These are phyloP conservation scores for Mionectes macconnelli DNA, from an alignment of 2,113 vertebrate genomes.

Conservation along the genomic window DNA sequence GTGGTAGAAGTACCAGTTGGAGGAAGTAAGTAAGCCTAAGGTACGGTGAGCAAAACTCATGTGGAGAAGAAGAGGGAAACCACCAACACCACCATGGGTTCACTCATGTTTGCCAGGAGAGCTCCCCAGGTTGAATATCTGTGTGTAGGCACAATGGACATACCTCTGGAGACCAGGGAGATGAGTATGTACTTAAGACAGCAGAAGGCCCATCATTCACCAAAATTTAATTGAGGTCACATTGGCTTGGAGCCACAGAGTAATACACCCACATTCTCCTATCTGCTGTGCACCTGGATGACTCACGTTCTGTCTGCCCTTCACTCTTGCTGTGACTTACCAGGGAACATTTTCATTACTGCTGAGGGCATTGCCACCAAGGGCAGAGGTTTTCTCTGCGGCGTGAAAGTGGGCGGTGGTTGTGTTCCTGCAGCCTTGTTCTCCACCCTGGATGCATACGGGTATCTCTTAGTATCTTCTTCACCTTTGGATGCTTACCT, in stretches of 20 bases:
- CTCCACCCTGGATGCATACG: background rate
- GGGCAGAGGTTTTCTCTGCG: background rate
- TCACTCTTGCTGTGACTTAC: background rate
- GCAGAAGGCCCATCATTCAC: constrained; percentile 28
- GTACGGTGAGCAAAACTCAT: background rate
- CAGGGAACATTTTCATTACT: background rate
- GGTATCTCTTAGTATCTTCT: background rate
- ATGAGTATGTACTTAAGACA: background rate
- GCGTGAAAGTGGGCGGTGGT: background rate
- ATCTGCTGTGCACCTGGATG: background rate
- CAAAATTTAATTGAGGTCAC: constrained; percentile 39
- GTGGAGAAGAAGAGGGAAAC: background rate
- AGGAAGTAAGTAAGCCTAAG: background rate
- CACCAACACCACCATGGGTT: rapidly evolving
- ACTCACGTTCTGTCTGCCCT: background rate
- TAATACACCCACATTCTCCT: constrained; percentile 51
- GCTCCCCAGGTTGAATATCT: background rate
- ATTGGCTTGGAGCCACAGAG: constrained; percentile 14
- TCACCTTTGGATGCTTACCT: constrained; percentile 10
- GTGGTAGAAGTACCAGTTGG: background rate
- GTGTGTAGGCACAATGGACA: background rate
- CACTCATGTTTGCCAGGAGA: background rate
- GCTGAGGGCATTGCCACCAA: background rate
- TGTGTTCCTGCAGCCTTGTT: background rate
- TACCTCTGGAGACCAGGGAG: background rate